phyloP scores from a whole-genome alignment of 2,113 vertebrate species.

The Catharus minimus region DNA sequence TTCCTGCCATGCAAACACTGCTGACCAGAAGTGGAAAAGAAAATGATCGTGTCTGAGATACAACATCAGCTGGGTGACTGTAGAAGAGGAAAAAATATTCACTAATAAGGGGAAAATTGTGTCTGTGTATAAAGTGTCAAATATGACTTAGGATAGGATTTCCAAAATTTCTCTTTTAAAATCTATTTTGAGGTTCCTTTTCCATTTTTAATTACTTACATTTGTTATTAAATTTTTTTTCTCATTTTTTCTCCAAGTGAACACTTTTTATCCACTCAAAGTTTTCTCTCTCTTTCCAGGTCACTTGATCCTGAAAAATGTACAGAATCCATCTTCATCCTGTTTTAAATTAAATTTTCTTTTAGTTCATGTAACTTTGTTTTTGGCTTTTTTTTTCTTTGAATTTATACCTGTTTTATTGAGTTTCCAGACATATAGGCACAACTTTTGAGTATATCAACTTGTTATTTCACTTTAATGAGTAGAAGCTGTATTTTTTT shows the following conservation, averaged over 20 bases:
- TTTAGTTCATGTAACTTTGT: neutral
- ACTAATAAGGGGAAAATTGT: neutral
- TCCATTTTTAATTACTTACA: slow-evolving; percentile 17
- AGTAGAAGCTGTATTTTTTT: neutral
- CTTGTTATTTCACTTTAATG: neutral
- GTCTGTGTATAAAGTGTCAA: neutral
- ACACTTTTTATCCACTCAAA: neutral
- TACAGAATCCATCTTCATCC: neutral
- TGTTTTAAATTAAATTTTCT: slow-evolving; percentile 40
- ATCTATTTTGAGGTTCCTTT: neutral
- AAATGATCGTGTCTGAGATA: neutral
- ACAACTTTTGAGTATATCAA: neutral
- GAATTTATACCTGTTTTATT: neutral
- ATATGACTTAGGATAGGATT: neutral
- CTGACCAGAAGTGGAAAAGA: neutral
- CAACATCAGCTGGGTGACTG: neutral
- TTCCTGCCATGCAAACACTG: neutral
- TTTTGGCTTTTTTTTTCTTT: neutral
- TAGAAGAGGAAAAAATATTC: neutral
- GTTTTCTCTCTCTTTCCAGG: slow-evolving; percentile 5
- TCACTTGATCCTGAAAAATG: slow-evolving; percentile 41
- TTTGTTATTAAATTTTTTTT: slow-evolving; percentile 32
- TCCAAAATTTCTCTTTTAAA: neutral
- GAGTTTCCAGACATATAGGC: neutral
- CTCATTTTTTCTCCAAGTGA: slow-evolving; percentile 26